These are phyloP conservation scores for Phaetusa simplex DNA, from an alignment of 2,113 vertebrate species.

Conservation along the genomic window DNA sequence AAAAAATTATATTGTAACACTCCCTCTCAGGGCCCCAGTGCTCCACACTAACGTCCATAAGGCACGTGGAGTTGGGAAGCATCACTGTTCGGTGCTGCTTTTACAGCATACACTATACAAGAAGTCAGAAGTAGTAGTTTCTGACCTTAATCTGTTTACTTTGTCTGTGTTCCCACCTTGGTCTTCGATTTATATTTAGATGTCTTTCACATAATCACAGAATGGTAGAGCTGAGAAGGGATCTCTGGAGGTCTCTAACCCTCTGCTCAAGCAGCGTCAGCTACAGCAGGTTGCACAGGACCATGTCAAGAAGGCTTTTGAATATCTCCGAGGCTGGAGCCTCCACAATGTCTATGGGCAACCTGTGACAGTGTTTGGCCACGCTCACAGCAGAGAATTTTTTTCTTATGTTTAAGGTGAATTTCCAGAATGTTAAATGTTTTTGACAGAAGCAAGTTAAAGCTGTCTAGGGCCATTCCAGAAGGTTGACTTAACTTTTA, in stretches of 20 bases:
- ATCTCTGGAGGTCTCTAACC: not conserved
- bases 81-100: not conserved
- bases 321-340: not conserved
- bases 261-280: not conserved
- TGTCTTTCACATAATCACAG: not conserved
- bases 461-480: not conserved
- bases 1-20: not conserved
- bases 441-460: not conserved
- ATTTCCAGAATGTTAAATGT: not conserved
- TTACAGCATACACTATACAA: not conserved
- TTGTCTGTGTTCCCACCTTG: not conserved
- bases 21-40: not conserved
- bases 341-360: not conserved
- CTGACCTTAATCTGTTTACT: not conserved
- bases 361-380: not conserved
- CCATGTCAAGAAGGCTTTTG: not conserved
- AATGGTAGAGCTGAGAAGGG: not conserved
- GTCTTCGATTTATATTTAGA: not conserved
- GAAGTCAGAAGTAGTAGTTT: not conserved
- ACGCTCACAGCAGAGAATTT: not conserved
- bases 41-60: not conserved
- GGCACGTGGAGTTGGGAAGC: not conserved
- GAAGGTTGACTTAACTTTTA: not conserved
- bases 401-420: not conserved
- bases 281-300: not conserved